phyloP scores from a whole-genome alignment of 1,140 invertebrate species.

The Ceratosolen solmsi region DNA sequence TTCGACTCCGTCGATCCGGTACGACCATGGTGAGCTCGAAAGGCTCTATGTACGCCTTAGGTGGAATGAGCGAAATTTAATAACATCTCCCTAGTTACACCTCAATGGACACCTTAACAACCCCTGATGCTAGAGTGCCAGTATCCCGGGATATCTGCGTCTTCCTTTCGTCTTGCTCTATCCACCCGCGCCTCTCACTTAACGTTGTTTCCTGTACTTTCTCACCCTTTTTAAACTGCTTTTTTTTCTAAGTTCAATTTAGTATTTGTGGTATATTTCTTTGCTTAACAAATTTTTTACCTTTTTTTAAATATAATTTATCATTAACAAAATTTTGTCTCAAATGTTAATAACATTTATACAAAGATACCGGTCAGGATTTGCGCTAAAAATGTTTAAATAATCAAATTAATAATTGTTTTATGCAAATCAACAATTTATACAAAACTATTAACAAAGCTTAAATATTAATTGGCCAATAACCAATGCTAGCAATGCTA shows the following conservation, averaged over 20 bases:
- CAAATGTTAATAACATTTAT: no score
- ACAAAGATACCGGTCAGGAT: no score
- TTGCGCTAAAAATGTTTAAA: no score
- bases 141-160: constrained; percentile 23
- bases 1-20: constrained; percentile 50
- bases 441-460: no score
- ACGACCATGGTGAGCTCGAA: constrained; percentile 28
- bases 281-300: background rate
- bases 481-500: background rate
- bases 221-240: background rate
- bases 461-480: no score
- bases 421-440: no score
- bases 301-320: no score
- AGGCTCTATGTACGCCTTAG: constrained; percentile 31
- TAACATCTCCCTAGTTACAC: constrained; percentile 75
- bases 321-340: no score
- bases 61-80: constrained; percentile 72
- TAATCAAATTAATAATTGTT: no score
- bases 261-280: background rate
- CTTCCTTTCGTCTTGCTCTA: constrained; percentile 38
- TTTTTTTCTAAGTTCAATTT: background rate
- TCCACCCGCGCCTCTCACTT: constrained; percentile 42
- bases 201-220: background rate
- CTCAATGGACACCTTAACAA: constrained; percentile 75
- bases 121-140: constrained; percentile 56